Evolutionary conservation across 1,140 invertebrate genomes (phyloP), one percentile per base, ranked within the genome.

Genomic region (Dinothrombium tinctorium): DNA sequence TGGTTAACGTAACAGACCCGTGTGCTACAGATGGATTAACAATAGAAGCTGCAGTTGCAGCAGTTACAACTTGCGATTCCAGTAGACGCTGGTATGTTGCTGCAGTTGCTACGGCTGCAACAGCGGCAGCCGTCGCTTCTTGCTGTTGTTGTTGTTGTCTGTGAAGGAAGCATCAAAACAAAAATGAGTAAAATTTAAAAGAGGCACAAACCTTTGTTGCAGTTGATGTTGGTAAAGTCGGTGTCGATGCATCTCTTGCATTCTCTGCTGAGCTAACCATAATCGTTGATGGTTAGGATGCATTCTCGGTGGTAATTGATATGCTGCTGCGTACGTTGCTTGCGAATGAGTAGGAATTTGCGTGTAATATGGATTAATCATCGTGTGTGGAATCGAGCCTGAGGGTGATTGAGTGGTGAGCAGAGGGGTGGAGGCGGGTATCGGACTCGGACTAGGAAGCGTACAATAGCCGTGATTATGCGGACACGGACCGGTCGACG

Each of bases 281-380:
- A 77, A 54, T 46, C 72, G 63, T 51, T 75, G 72, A 53, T 76
- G 73, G 7, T 74, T 59, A 21, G 73, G 67, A 62, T 76, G 70
- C 33, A 76, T 70, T 45, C 73, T 68, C 23, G 64, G 58, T 15
- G 60, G 59, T 9, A 47, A 8, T 21, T 19, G 47, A 25, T 36
- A 36, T 21, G 33, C 8, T 14, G 33, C 33, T 36, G 33, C 23
- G 33, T 12, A 19, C 17, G 20, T 36, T 19, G 19, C 28, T 29
- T 29, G 2, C 2, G 15, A 49, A 44, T 42, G 46, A 28, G 33
- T 20, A 38, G 21, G 33, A 49, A 32, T 43, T 29, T 38, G 36
- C 19, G 32, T 4, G 28, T 35, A 36, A 21, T 36, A 36, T 21
- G 17, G 20, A 36, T 21, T 22, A 36, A 22, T 15, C 4, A 36